A percentile compares a stretch with the other conserved stretches of the same genome.
Evolutionary conservation across 2,888 invertebrate species (phyloP).

Genomic region (Byasa hedistus): DNA sequence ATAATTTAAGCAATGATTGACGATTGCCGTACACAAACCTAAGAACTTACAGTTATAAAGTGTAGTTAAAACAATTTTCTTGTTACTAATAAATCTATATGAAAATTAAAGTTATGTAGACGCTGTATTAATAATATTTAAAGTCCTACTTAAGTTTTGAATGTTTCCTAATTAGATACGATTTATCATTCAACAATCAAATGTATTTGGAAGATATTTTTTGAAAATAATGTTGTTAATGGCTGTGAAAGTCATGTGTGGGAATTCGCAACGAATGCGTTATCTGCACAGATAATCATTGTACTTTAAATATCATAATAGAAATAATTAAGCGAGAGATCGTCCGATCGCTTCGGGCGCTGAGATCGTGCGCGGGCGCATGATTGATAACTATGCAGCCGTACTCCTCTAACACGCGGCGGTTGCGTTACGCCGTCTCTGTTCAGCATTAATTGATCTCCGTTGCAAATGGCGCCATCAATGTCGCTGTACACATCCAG

Average conservation of each 20-base stretch:
- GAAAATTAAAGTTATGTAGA: too few species aligned
- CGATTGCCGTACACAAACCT: slow-evolving; percentile 53
- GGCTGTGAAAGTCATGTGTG: slow-evolving; percentile 41
- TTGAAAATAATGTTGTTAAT: too few species aligned
- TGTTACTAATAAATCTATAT: slow-evolving; percentile 4
- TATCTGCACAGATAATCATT: slow-evolving; percentile 62
- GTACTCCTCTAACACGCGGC: slow-evolving; percentile 45
- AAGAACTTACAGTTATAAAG: slow-evolving; percentile 55
- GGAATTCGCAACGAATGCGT: slow-evolving; percentile 64
- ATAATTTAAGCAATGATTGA: slow-evolving; percentile 73
- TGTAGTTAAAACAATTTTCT: slow-evolving; percentile 38
- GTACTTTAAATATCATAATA: slow-evolving; percentile 78
- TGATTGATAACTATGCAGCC: slow-evolving; percentile 71
- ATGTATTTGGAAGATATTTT: too few species aligned
- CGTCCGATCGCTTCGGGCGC: slow-evolving; percentile 68
- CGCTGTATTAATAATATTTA: too few species aligned
- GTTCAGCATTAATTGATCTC: slow-evolving; percentile 71
- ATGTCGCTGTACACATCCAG: slow-evolving; percentile 70
- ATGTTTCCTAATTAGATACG: too few species aligned
- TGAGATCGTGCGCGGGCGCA: slow-evolving; percentile 69
- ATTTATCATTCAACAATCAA: too few species aligned
- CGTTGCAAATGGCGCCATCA: slow-evolving; percentile 71
- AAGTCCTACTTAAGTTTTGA: too few species aligned
- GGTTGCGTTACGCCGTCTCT: slow-evolving; percentile 42
- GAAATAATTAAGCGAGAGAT: slow-evolving; percentile 76